These are phyloP conservation scores for Heliangelus exortis DNA, from an alignment of 2,797 vertebrate species.

Conservation along the genomic window DNA sequence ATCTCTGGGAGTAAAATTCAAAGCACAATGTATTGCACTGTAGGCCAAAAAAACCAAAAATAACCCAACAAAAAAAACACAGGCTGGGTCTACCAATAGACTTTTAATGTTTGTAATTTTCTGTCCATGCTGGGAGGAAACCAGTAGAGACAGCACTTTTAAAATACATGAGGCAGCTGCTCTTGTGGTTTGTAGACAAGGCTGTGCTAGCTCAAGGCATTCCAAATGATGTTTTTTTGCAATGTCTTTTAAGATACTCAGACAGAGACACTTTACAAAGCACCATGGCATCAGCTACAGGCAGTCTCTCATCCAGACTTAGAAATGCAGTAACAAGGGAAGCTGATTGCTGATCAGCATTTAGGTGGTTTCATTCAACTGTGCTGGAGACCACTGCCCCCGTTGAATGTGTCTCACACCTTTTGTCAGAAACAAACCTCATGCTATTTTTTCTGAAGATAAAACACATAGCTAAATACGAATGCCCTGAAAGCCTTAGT, in stretches of 20 bases:
- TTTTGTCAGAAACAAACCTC: not conserved
- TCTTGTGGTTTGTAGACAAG: not conserved
- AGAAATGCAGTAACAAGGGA: constrained; percentile 27
- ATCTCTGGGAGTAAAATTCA: constrained; percentile 1
- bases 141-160: constrained; percentile 6
- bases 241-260: constrained; percentile 16
- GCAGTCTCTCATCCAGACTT: not conserved
- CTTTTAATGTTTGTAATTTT: constrained; percentile 36
- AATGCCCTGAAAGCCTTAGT: constrained; percentile 8
- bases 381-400: not conserved
- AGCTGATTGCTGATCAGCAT: not conserved
- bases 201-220: constrained; percentile 22
- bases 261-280: not conserved
- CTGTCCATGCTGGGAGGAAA: constrained; percentile 31
- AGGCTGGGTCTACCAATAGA: not conserved
- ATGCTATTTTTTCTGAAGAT: not conserved
- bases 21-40: not conserved
- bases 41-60: not conserved
- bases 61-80: not conserved
- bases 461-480: constrained; percentile 22
- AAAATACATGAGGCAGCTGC: constrained; percentile 1
- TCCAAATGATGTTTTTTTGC: constrained; percentile 26
- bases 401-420: not conserved
- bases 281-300: not conserved
- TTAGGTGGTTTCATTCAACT: not conserved